Percentiles rank a stretch among this genome's conserved stretches.
Evolutionary conservation across 2,797 vertebrate genomes (phyloP).

Genomic region (Leptodactylus fallax): DNA sequence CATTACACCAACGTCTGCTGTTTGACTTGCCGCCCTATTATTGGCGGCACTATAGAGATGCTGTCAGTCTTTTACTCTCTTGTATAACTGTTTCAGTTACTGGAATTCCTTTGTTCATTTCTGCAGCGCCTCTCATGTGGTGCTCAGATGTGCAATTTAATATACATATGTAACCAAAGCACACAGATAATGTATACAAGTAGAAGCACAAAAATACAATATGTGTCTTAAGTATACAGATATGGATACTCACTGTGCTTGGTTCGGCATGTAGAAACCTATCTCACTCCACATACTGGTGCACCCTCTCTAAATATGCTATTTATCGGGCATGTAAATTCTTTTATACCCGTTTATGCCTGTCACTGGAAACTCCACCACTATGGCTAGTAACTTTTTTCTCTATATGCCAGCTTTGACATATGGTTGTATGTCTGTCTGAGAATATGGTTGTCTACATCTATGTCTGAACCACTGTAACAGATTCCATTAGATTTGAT

Average conservation of each 20-base stretch:
- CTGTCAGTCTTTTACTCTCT: background rate
- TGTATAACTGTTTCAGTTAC: background rate
- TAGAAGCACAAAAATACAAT: background rate
- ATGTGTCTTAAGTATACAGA: background rate
- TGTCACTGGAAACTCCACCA: background rate
- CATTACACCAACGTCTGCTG: background rate
- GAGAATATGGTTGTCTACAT: too few relatives aligned
- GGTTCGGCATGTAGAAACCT: conserved; percentile 7
- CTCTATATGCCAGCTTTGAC: background rate
- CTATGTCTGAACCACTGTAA: too few relatives aligned
- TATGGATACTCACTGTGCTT: background rate
- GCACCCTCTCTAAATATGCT: conserved; percentile 10
- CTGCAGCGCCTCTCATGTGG: conserved; percentile 39
- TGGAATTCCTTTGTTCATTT: conserved; percentile 57
- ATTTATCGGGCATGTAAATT: background rate
- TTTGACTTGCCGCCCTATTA: background rate
- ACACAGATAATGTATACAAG: conserved; percentile 20
- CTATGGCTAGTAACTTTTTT: background rate
- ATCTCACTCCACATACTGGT: background rate
- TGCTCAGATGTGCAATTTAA: conserved; percentile 41
- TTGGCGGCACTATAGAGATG: background rate
- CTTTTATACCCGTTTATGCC: background rate
- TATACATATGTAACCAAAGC: conserved; percentile 29
- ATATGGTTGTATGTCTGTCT: too few relatives aligned
- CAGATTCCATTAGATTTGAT: too few relatives aligned